Base-by-base conservation (phyloP, 2,113 vertebrate genomes). In the Lepus americanus region DNA sequence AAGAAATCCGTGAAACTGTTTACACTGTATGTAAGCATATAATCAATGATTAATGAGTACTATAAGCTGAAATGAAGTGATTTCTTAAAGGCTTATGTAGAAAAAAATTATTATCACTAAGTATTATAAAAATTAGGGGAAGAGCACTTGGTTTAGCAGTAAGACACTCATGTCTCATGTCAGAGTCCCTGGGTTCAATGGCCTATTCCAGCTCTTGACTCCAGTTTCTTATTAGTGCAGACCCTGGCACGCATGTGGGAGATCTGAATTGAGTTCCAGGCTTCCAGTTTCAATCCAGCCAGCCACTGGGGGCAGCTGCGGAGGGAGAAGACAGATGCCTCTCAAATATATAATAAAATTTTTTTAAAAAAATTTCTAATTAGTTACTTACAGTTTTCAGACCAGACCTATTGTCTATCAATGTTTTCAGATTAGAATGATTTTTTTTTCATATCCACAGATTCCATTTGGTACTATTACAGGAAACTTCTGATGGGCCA, bases 401-500 rank as follows among this genome's bases (percentile, higher is more conserved):
- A 55, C 44, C n/a, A 14, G 66, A 39, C 4, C 14, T 70, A 51
- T 29, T 76, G 29, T 77, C 53, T 10, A 85, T 90, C 12, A 88
- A 64, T 53, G 12, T 64, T 85, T 64, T 49, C 14, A 85, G 7
- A 9, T 39, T 11, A 92, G 22, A 20, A 74, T 78, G 17, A 61
- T 87, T 10, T 44, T 79, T 89, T 89, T 84, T 74, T 74, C 55
- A 69, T 64, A 78, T 69, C 63, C 78, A 91, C 51, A 81, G 59
- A 78, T 44, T 88, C 59, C 61, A 64, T 39, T 66, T 27, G 51
- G 29, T 87, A 88, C 66, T 64, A 64, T 49, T 72, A 78, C 13
- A 92, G 70, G 70, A 96, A 96, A 91, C 59, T 64, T 96, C 31
- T 85, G 73, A 84, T 84, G 2, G 49, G 27, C 59, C 92, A 94